These are phyloP conservation scores for Tamandua tetradactyla DNA, from an alignment of 2,797 vertebrate genomes.

Conservation along the genomic window DNA sequence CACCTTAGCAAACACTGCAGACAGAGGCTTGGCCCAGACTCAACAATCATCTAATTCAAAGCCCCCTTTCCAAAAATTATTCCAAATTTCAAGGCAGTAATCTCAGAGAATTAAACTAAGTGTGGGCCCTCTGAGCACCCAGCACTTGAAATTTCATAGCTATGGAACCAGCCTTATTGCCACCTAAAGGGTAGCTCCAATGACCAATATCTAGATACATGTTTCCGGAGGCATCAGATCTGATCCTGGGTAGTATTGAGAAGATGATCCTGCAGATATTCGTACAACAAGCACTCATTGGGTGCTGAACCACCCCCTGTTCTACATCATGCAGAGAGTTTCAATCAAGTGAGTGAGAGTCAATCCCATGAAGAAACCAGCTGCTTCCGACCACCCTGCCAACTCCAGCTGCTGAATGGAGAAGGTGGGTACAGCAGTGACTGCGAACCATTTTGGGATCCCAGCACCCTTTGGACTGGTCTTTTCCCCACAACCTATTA, in stretches of 20 bases:
- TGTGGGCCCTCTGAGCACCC: neutral
- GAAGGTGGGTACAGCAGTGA: neutral
- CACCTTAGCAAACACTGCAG: neutral
- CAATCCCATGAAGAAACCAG: neutral
- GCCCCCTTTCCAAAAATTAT: neutral
- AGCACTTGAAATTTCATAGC: neutral
- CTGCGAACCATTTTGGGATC: neutral
- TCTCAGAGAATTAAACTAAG: neutral
- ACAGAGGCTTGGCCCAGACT: neutral
- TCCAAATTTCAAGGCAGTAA: neutral
- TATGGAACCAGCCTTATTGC: neutral
- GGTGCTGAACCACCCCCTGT: neutral
- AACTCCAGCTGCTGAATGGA: neutral
- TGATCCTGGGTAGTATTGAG: neutral
- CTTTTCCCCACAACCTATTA: neutral
- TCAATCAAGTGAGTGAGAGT: neutral
- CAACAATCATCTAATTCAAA: neutral
- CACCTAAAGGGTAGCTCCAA: neutral
- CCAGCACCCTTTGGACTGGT: neutral
- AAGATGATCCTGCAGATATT: neutral
- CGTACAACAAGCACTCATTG: neutral
- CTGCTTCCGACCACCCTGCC: neutral
- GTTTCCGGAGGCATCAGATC: neutral
- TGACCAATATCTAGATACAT: rapidly evolving
- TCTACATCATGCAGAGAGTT: neutral